Percentiles rank a stretch among this genome's conserved stretches.
Evolutionary conservation across 2,797 vertebrate genomes (phyloP).

Genomic region (Lacerta agilis): DNA sequence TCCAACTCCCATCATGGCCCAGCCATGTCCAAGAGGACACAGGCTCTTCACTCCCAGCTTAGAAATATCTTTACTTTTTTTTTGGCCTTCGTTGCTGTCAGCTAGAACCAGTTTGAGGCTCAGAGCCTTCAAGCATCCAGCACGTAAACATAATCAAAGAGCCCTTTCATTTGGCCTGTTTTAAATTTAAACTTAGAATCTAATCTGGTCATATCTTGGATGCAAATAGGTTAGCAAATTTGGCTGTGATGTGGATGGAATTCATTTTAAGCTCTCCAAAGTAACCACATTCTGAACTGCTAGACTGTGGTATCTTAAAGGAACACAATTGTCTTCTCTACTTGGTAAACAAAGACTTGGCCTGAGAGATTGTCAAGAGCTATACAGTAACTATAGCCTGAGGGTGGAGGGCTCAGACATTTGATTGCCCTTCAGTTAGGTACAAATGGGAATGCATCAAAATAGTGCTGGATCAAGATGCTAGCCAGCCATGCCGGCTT

Average conservation of each 20-base stretch:
- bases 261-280: background rate
- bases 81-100: background rate
- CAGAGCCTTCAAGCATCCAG: background rate
- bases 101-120: background rate
- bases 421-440: background rate
- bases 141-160: background rate
- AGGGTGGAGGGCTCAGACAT: no score
- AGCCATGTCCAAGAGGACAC: no score
- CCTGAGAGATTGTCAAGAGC: background rate
- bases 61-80: background rate
- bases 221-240: background rate
- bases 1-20: no score
- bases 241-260: background rate
- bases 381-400: background rate
- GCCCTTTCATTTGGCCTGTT: background rate
- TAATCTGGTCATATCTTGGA: background rate
- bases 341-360: slow-evolving; percentile 15
- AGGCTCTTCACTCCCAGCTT: no score
- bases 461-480: background rate
- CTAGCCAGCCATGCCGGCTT: background rate
- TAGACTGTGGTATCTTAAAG: slow-evolving; percentile 28
- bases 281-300: slow-evolving; percentile 10
- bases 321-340: background rate
- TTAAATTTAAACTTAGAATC: slow-evolving; percentile 12
- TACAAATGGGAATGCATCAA: background rate